Conservation (phyloP, 2,113 vertebrate genomes). For the Nicator chloris region DNA sequence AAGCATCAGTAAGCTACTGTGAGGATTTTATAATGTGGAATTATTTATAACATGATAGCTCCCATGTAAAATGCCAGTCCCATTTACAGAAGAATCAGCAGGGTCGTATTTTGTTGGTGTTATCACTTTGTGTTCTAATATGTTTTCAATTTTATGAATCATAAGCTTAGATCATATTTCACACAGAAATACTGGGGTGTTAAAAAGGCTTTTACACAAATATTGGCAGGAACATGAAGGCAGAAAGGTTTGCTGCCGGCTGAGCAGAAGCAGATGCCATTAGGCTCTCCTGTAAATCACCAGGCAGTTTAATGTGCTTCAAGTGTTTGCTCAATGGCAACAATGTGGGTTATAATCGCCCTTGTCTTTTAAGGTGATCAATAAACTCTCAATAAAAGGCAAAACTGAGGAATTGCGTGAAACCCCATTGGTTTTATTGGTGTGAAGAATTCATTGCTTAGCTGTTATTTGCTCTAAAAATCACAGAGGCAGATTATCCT, state of each 20-base stretch:
- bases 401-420: neutral
- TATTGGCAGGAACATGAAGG: neutral
- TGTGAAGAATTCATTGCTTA: neutral
- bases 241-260: neutral
- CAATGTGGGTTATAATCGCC: neutral
- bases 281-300: neutral
- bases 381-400: neutral
- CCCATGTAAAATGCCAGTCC: neutral
- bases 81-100: neutral
- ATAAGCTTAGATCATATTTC: neutral
- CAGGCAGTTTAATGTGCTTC: neutral
- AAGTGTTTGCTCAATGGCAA: neutral
- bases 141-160: slow-evolving; percentile 1
- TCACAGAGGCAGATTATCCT: neutral
- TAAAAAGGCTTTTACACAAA: slow-evolving; percentile 1
- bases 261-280: neutral
- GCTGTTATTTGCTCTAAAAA: neutral
- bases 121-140: neutral
- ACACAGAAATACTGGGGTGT: neutral
- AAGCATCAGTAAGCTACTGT: neutral
- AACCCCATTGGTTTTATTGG: neutral
- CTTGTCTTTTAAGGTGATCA: neutral
- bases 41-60: neutral
- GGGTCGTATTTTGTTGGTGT: neutral
- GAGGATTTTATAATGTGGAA: neutral